Percentiles rank a stretch among this genome's conserved stretches.
These are phyloP conservation scores for Cathartes aura DNA, from an alignment of 2,113 vertebrate species.

Conservation along the genomic window DNA sequence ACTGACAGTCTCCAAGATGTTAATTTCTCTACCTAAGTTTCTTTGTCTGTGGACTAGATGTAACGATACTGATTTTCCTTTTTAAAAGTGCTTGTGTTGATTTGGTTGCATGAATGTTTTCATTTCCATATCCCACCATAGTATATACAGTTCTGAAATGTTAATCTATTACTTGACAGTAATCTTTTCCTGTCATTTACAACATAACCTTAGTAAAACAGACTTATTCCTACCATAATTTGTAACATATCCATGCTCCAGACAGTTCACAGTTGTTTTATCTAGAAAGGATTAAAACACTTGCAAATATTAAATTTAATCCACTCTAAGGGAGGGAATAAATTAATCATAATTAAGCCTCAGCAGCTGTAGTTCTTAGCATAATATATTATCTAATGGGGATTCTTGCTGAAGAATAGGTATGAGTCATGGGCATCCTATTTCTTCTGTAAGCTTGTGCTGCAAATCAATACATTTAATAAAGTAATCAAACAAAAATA, in stretches of 20 bases:
- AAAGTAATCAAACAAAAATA: neutral
- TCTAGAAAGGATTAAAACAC: slow-evolving; percentile 42
- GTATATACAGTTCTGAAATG: neutral
- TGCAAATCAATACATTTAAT: slow-evolving; percentile 8
- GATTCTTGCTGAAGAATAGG: neutral
- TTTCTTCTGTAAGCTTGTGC: neutral
- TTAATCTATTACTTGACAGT: neutral
- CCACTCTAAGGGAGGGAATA: neutral
- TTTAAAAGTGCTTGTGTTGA: neutral
- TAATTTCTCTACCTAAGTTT: neutral
- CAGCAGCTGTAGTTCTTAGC: slow-evolving; percentile 30
- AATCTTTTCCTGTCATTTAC: neutral
- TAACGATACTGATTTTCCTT: neutral
- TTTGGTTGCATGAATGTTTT: neutral
- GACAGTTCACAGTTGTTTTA: slow-evolving; percentile 10
- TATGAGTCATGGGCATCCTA: slow-evolving; percentile 23
- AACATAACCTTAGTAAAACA: neutral
- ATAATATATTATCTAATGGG: neutral
- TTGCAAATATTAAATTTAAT: slow-evolving; percentile 35
- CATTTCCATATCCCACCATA: neutral
- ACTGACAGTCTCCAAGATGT: neutral
- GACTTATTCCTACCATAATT: neutral
- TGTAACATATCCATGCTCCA: neutral
- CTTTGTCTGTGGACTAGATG: neutral
- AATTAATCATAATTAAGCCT: slow-evolving; percentile 46